phyloP scores from a whole-genome alignment of 2,113 vertebrate species.

The Struthidea cinerea region DNA sequence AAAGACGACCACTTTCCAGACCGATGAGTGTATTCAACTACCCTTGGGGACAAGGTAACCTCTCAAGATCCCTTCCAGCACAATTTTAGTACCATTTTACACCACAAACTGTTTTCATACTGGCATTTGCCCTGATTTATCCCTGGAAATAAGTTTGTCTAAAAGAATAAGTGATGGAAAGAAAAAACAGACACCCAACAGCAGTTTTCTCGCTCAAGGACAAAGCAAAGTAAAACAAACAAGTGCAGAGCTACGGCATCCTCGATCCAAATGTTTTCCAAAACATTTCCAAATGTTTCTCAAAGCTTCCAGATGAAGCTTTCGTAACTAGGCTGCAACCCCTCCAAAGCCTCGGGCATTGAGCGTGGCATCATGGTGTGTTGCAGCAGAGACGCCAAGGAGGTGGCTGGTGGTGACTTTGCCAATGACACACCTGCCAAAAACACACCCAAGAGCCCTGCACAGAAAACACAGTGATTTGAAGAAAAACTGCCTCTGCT shows the following conservation, averaged over 20 bases:
- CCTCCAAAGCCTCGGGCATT: neutral
- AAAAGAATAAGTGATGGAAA: neutral
- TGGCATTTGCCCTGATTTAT: slow-evolving; percentile 10
- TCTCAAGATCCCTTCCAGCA: neutral
- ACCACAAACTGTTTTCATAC: neutral
- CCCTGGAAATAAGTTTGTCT: neutral
- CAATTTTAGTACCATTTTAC: neutral
- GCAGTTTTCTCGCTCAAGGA: neutral
- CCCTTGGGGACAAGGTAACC: neutral
- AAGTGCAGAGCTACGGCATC: neutral
- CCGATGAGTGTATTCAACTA: neutral
- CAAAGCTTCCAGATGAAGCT: slow-evolving; percentile 34
- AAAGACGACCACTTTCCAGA: neutral
- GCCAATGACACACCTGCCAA: neutral
- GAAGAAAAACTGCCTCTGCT: neutral
- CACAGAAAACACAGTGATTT: neutral
- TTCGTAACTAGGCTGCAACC: neutral
- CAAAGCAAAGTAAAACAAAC: slow-evolving; percentile 23
- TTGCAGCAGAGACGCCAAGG: neutral
- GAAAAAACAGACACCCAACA: neutral
- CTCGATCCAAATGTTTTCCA: slow-evolving; percentile 17
- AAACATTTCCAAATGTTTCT: slow-evolving; percentile 51
- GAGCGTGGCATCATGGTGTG: rapidly evolving
- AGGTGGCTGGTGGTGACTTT: neutral
- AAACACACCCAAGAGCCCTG: neutral